Conservation (phyloP, 2,113 vertebrate genomes). For the Salvelinus sp. region DNA sequence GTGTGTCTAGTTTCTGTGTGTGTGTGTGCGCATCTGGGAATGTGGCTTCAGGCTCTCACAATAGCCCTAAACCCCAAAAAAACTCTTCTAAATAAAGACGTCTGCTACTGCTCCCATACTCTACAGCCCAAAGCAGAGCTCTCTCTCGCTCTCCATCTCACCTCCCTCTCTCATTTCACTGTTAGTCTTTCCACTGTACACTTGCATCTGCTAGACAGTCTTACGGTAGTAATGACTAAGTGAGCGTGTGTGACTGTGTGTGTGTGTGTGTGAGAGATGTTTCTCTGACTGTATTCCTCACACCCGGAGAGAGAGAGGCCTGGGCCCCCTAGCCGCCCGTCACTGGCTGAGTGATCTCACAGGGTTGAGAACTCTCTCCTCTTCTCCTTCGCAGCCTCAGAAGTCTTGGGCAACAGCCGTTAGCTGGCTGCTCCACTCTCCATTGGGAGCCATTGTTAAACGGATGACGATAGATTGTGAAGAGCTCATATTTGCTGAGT, state of each 20-base stretch:
- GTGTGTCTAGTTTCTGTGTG: slow-evolving; percentile 30
- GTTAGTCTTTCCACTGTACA: slow-evolving; percentile 24
- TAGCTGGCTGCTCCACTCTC: slow-evolving; percentile 28
- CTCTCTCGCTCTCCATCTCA: background rate
- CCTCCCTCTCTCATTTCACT: background rate
- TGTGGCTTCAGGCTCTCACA: slow-evolving; percentile 61
- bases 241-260: background rate
- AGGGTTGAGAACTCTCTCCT: slow-evolving; percentile 27
- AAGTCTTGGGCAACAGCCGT: background rate
- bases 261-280: slow-evolving; percentile 49
- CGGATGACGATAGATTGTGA: slow-evolving; percentile 1
- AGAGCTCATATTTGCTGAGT: background rate
- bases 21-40: slow-evolving; percentile 54
- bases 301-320: slow-evolving; percentile 18
- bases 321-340: too few relatives aligned
- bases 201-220: slow-evolving; percentile 30
- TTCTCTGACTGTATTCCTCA: slow-evolving; percentile 40
- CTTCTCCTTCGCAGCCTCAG: background rate
- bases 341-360: slow-evolving; percentile 30
- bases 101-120: slow-evolving; percentile 33
- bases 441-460: slow-evolving; percentile 1
- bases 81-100: slow-evolving; percentile 64
- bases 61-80: slow-evolving; percentile 69
- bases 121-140: background rate
- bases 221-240: slow-evolving; percentile 32